Evolutionary conservation across 2,797 vertebrate species (phyloP), one percentile per base, ranked within the genome.

Genomic region (Spea hammondii): DNA sequence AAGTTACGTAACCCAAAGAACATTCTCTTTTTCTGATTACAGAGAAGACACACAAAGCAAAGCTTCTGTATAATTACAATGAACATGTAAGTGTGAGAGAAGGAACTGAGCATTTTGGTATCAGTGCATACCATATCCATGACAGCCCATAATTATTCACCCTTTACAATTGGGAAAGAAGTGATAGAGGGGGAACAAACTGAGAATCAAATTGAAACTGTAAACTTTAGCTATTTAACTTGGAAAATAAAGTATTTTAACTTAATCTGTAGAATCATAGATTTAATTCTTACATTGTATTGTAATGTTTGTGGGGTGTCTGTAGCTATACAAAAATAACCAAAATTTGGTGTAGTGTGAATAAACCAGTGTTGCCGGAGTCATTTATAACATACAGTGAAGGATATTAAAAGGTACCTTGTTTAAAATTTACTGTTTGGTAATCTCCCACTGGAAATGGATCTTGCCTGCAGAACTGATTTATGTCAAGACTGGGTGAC

Each of bases 81-180:
- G 75, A 77, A 70, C 75, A 68, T 65, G 75, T 69, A 81, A 62
- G 74, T 73, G 74, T 73, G 64, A 72, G 32, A 50, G 70, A 77
- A 81, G 70, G 44, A 82, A 71, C 75, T 74, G 80, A 77, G 70
- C 80, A 82, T 82, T 82, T 76, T 82, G 51, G 78, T 82, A 78
- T 78, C 75, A 70, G 65, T 78, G 80, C 75, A 82, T 82, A 68
- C 70, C 70, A 73, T 74, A n/a, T n/a, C n/a, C n/a, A 70, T 82
- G 80, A 78, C 80, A 82, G 80, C n/a, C 80, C 75, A 74, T 82
- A 82, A 82, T 82, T 82, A 82, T 78, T 77, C 70, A 68, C 55
- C 32, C 75, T 54, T 81, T 72, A 65, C 68, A 77, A 71, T 68
- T 48, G 69, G 54, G 55, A 67, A 82, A 64, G 55, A 68, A 74